A percentile compares a stretch with the other conserved stretches of the same genome.
These are phyloP conservation scores for Hirtodrosophila trivittata DNA, from an alignment of 2,888 invertebrate species.

Conservation along the genomic window DNA sequence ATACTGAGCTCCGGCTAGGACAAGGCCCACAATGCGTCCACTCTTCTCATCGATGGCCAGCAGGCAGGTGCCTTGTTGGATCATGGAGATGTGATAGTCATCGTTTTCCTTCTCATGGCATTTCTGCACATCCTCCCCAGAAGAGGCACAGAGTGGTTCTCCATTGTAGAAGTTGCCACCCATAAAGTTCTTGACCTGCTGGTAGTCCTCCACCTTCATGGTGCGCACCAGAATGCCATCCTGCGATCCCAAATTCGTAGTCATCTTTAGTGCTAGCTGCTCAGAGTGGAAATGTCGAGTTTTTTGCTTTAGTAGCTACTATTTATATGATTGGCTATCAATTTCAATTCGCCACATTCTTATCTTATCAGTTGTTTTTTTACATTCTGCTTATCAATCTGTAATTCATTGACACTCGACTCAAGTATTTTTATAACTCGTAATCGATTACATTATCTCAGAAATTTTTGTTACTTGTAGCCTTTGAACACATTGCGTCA, in stretches of 20 bases:
- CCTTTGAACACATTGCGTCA: background rate
- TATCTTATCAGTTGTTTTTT: constrained; percentile 1
- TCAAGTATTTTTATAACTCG: background rate
- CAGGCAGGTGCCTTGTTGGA: constrained; percentile 45
- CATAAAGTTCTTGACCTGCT: constrained; percentile 37
- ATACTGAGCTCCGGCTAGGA: constrained; percentile 38
- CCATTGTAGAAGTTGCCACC: constrained; percentile 40
- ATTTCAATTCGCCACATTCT: background rate
- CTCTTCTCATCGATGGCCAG: constrained; percentile 37
- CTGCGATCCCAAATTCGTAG: constrained; percentile 24
- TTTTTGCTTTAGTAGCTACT: background rate
- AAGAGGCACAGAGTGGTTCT: constrained; percentile 43
- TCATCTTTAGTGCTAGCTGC: constrained; percentile 20
- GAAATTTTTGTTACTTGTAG: too few relatives aligned
- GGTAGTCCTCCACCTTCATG: constrained; percentile 44
- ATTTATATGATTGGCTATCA: constrained; percentile 28
- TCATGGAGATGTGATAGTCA: constrained; percentile 46
- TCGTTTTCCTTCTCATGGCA: constrained; percentile 41
- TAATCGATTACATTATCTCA: too few relatives aligned
- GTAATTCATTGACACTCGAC: background rate
- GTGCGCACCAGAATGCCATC: constrained; percentile 45
- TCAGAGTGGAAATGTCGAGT: background rate
- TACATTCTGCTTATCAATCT: background rate
- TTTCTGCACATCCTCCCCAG: constrained; percentile 31
- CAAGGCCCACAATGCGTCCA: constrained; percentile 46